Evolutionary conservation across 1,140 invertebrate genomes (phyloP), one percentile per base, ranked within the genome.

Genomic region (Latrodectus geometricus): DNA sequence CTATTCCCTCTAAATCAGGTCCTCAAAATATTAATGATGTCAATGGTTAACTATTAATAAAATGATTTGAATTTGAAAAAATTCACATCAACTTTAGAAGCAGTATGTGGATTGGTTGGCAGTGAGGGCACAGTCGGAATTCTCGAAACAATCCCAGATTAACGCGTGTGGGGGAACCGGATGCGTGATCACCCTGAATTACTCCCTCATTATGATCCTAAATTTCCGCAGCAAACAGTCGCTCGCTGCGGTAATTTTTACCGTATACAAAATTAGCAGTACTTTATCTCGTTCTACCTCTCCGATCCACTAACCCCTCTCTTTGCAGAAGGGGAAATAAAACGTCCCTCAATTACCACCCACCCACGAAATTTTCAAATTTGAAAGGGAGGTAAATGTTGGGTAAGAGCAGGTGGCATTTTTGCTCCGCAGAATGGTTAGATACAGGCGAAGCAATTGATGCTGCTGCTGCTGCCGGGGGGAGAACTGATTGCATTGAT

Each of bases 401-500:
- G 23, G 65, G 76, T 66, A 50, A 73, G 79, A 82, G 79, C 79
- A 82, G 79, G 79, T 82, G 79, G 79, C 79, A 82, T 82, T 82
- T 69, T 80, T 69, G 78, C 69, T 83, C 50, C 61, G 61, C 49
- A 83, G 69, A 73, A 70, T 54, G 54, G 54, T 61, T 35, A 61
- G 54, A 61, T 69, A 21, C 17, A 20, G 70, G 70, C 9, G 54
- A 56, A 48, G 68, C 79, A 82, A 82, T 82, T 73, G 79, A 72
- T 82, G 79, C 66, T 70, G n/a, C 66, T 17, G 15, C 17, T 23
- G 49, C 35, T 8, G 69, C n/a, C n/a, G n/a, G 66, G 66, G 78
- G 65, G 69, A 69, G 68, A 82, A 82, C 79, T 82, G 79, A 82
- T 82, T 82, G 69, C 79, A 72, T 82, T 82, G 79, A 82, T 82